phyloP scores from a whole-genome alignment of 1,140 invertebrate species.

The Wasmannia auropunctata region DNA sequence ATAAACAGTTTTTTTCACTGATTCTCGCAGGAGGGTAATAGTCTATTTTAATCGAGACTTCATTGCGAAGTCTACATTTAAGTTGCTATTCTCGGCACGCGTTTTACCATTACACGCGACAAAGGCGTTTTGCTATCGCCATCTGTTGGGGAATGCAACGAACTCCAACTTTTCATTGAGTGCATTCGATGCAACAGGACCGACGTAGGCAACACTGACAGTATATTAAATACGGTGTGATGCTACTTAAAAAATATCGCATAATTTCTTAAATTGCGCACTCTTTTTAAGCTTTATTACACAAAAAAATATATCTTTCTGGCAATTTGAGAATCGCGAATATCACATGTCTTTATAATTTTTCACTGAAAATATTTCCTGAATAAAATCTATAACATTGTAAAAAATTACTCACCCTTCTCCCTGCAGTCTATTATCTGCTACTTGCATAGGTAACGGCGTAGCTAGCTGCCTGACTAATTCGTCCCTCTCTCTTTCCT shows the following conservation, averaged over 20 bases:
- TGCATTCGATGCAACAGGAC: constrained; percentile 15
- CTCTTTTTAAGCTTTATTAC: not conserved
- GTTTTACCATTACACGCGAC: constrained; percentile 72
- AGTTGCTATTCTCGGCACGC: constrained; percentile 75
- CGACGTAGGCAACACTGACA: not conserved
- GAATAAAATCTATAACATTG: constrained; percentile 4
- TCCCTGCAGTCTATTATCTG: constrained; percentile 84
- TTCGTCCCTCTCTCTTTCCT: constrained; percentile 87
- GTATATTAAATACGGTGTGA: not conserved
- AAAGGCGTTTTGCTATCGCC: constrained; percentile 70
- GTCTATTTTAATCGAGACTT: constrained; percentile 79
- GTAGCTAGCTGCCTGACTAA: constrained; percentile 85
- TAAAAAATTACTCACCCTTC: constrained; percentile 81
- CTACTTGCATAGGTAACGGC: constrained; percentile 78
- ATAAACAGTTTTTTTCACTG: constrained; percentile 69
- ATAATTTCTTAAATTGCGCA: not conserved
- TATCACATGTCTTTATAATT: not conserved
- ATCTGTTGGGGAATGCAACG: constrained; percentile 69
- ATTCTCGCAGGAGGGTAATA: constrained; percentile 52
- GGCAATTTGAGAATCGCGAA: not conserved
- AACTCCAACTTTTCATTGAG: constrained; percentile 51
- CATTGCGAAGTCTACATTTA: constrained; percentile 77
- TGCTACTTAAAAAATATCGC: not conserved
- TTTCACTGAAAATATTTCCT: not conserved
- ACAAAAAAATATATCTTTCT: not conserved